Evolutionary conservation across 1,140 invertebrate species (phyloP).

Genomic region (Heliothis virescens): DNA sequence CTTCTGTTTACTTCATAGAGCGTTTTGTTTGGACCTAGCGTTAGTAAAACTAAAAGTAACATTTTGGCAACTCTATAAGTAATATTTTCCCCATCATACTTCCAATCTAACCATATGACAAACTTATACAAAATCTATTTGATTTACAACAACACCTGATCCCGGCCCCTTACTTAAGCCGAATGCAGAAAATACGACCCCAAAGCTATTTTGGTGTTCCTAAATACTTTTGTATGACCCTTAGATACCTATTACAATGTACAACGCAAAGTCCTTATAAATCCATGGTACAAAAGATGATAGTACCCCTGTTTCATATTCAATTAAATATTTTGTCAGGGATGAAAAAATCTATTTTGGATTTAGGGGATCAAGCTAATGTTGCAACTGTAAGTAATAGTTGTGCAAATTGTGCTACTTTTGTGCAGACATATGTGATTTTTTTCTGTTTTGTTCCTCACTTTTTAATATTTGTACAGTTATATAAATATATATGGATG

Average conservation of each 20-base stretch:
- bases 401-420: constrained; percentile 46
- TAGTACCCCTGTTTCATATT: constrained; percentile 83
- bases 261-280: constrained; percentile 68
- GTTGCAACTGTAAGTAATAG: constrained; percentile 54
- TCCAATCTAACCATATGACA: constrained; percentile 15
- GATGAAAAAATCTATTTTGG: constrained; percentile 75
- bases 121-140: constrained; percentile 39
- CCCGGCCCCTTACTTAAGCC: constrained; percentile 49
- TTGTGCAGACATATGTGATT: not conserved
- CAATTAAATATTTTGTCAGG: constrained; percentile 84
- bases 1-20: too few relatives aligned
- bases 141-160: constrained; percentile 62
- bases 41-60: too few relatives aligned
- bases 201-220: constrained; percentile 69
- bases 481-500: too few relatives aligned
- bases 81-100: too few relatives aligned
- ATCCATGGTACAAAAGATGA: constrained; percentile 81
- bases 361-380: constrained; percentile 67
- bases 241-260: constrained; percentile 74
- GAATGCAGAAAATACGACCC: constrained; percentile 59
- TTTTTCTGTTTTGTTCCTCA: not conserved
- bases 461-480: too few relatives aligned
- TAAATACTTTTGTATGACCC: constrained; percentile 82
- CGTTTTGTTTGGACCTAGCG: too few relatives aligned
- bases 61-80: too few relatives aligned